Evolutionary conservation across 2,888 invertebrate species (phyloP).

Genomic region (Thyatira batis): DNA sequence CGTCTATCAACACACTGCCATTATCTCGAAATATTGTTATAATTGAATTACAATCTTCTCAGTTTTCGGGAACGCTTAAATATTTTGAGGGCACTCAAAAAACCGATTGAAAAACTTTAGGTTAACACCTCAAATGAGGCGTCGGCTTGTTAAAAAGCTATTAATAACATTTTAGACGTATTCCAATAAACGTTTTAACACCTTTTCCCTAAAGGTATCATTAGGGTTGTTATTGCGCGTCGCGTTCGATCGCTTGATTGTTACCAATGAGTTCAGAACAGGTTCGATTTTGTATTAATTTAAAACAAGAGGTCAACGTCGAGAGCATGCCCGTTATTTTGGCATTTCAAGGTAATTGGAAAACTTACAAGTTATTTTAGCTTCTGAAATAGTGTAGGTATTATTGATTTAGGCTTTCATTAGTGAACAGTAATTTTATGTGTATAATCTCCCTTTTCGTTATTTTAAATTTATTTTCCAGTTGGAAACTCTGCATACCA

Average conservation of each 20-base stretch:
- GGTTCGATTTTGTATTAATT: conserved; percentile 47
- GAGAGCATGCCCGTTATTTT: not conserved
- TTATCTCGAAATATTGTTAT: conserved; percentile 37
- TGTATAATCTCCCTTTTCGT: too few species aligned
- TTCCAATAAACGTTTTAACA: conserved; percentile 82
- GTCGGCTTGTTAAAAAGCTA: conserved; percentile 80
- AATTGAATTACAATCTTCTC: conserved; percentile 42
- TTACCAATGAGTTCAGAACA: conserved; percentile 34
- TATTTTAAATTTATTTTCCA: too few species aligned
- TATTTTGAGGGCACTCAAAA: conserved; percentile 26
- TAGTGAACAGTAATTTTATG: too few species aligned
- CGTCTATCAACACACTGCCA: conserved; percentile 36
- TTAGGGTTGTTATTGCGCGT: conserved; percentile 71
- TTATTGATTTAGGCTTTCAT: too few species aligned
- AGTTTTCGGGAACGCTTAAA: conserved; percentile 20
- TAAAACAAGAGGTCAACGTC: conserved; percentile 13
- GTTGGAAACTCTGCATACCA: too few species aligned
- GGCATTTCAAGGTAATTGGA: not conserved
- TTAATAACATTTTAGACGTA: conserved; percentile 76
- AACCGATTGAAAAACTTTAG: conserved; percentile 44
- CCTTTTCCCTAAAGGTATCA: conserved; percentile 79
- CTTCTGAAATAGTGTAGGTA: too few species aligned
- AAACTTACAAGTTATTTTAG: not conserved
- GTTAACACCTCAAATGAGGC: conserved; percentile 65
- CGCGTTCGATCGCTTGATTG: conserved; percentile 45